Evolutionary conservation across 2,888 invertebrate genomes (phyloP), one percentile per base, ranked within the genome.

Genomic region (Oxyscelio sp.): DNA sequence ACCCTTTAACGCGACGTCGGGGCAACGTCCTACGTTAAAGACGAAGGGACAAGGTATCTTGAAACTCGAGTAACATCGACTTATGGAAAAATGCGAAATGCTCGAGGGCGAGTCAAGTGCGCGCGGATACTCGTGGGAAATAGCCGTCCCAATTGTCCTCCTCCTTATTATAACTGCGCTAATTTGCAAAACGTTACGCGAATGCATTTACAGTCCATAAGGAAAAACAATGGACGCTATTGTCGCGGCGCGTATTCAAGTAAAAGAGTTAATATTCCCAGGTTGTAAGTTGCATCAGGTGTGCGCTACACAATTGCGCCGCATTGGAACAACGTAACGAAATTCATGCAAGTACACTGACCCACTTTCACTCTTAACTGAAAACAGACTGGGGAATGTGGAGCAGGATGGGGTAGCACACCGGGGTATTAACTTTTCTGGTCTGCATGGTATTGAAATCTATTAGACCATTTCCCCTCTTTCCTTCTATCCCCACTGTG

Each of bases 21-120:
- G 92, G 93, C 93, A 93, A 94, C 89, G 94, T 92, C 93, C 94
- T 93, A 86, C 87, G 77, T 92, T 92, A 93, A 93, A 94, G 93
- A 91, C 91, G 93, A 92, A 87, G 89, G 88, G 86, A 83, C 86
- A 87, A 83, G 79, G 24, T 79, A 58, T 81, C 68, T 65, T 43
- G 65, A 50, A 45, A 45, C 27, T 24, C n/a, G 8, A 70, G 43
- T 45, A 40, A 74, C 63, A 74, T 52, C 24, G 63, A 40, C 34
- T 50, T 48, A 27, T 15, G 58, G 31, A 75, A 75, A 52, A 50
- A 24, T 22, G 21, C 45, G 21, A 11, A 50, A 21, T 50, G 15
- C 15, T 40, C 38, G 38, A 40, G 11, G 17, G 4, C 65, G n/a
- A 71, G 52, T 61, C 61, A 68, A 81, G 80, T 74, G 54, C 61